These are phyloP conservation scores for Choristoneura rosaceana DNA, from an alignment of 2,888 invertebrate genomes.

Conservation along the genomic window DNA sequence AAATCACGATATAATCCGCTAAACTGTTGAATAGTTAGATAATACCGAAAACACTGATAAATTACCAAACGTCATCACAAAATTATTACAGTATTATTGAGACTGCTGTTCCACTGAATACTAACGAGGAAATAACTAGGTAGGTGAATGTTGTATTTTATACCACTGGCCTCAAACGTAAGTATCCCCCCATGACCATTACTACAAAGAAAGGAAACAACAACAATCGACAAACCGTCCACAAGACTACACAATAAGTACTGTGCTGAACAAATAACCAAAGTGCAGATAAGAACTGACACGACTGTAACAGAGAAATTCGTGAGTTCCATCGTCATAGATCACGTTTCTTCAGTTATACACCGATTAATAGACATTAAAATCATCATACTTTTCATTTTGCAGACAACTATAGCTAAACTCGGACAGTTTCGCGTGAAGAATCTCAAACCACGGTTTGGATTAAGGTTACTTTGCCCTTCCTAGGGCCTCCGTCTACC, in stretches of 20 bases:
- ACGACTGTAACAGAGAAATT: neutral
- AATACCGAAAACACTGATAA: neutral
- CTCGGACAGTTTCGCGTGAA: neutral
- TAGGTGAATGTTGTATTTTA: too few species aligned
- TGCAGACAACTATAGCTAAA: neutral
- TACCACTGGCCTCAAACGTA: too few species aligned
- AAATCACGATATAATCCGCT: neutral
- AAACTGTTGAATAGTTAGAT: neutral
- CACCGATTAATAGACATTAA: too few species aligned
- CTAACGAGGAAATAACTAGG: too few species aligned
- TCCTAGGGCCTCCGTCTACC: neutral
- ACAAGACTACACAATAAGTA: neutral
- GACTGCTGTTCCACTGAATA: too few species aligned
- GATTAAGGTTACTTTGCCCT: neutral
- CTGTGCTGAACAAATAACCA: neutral
- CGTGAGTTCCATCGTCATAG: neutral
- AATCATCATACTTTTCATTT: neutral
- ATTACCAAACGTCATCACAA: constrained; percentile 1
- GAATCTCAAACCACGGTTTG: neutral
- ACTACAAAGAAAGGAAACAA: too few species aligned
- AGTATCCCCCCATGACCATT: too few species aligned
- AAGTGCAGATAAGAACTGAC: neutral
- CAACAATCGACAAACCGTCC: neutral
- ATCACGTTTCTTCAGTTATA: neutral
- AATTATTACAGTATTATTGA: neutral